Percentiles rank a stretch among this genome's conserved stretches.
phyloP scores from a whole-genome alignment of 2,797 vertebrate species.

The Eidolon dupreanum region DNA sequence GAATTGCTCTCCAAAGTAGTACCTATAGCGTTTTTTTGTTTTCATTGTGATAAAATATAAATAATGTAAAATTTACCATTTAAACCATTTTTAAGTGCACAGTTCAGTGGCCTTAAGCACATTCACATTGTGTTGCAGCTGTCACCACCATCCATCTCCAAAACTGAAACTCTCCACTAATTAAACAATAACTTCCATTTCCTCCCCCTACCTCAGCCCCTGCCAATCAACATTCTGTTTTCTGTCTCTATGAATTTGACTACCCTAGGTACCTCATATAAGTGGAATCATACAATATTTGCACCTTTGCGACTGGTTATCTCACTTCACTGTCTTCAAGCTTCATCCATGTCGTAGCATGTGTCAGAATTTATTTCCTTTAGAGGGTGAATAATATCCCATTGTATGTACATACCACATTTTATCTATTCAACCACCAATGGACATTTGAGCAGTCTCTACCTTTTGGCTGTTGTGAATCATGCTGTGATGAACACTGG shows the following conservation, averaged over 20 bases:
- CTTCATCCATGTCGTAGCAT: background rate
- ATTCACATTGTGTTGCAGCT: no score
- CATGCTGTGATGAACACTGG: background rate
- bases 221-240: background rate
- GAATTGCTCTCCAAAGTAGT: background rate
- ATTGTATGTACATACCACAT: fast-evolving
- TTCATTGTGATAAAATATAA: background rate
- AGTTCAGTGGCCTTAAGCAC: background rate
- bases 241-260: background rate
- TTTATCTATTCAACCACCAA: background rate
- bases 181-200: background rate
- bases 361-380: background rate
- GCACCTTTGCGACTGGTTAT: background rate
- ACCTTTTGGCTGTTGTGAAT: background rate
- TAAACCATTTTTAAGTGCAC: no score
- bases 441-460: background rate
- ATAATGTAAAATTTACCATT: background rate
- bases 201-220: background rate
- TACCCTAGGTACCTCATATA: background rate
- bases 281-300: background rate
- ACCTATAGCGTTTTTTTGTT: background rate
- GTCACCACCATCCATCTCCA: background rate
- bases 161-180: background rate
- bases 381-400: background rate
- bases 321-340: background rate